Conservation (phyloP, 2,888 invertebrate genomes). For the Ashinkailepas kermadecensis region DNA sequence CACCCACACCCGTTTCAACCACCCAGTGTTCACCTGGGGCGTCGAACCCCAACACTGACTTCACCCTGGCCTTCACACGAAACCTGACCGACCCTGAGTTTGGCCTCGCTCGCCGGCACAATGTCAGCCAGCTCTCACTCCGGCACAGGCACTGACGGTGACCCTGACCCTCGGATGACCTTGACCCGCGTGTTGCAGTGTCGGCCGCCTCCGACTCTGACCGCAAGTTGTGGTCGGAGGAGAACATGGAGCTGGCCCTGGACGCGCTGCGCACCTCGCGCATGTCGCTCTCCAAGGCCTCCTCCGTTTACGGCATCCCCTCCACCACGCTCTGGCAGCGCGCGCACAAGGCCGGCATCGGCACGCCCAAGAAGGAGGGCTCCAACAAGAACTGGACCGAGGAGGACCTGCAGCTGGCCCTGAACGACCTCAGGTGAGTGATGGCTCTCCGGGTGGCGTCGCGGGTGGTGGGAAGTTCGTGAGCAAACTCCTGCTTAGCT, state of each 20-base stretch:
- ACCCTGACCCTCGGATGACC: no score
- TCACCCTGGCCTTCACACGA: no score
- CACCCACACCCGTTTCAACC: no score
- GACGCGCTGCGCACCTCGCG: constrained; percentile 76
- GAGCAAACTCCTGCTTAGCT: no score
- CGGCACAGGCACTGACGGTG: no score
- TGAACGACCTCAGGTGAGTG: constrained; percentile 69
- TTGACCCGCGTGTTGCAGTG: not conserved
- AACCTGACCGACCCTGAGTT: no score
- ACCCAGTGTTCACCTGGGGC: no score
- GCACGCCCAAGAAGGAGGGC: constrained; percentile 84
- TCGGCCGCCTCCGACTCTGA: constrained; percentile 24
- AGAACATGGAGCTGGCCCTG: constrained; percentile 80
- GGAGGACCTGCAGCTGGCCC: constrained; percentile 68
- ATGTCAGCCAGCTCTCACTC: no score
- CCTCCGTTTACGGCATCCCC: constrained; percentile 77
- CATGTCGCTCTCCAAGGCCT: constrained; percentile 82
- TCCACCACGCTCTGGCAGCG: constrained; percentile 87
- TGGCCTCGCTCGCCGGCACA: no score
- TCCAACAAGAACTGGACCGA: constrained; percentile 81
- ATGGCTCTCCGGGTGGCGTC: not conserved
- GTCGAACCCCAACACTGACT: no score
- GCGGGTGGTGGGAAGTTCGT: not conserved
- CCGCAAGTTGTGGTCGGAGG: constrained; percentile 61
- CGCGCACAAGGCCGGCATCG: constrained; percentile 73